Percentiles rank a stretch among this genome's conserved stretches.
These are phyloP conservation scores for Tenebrio molitor DNA, from an alignment of 1,140 invertebrate species.

Conservation along the genomic window DNA sequence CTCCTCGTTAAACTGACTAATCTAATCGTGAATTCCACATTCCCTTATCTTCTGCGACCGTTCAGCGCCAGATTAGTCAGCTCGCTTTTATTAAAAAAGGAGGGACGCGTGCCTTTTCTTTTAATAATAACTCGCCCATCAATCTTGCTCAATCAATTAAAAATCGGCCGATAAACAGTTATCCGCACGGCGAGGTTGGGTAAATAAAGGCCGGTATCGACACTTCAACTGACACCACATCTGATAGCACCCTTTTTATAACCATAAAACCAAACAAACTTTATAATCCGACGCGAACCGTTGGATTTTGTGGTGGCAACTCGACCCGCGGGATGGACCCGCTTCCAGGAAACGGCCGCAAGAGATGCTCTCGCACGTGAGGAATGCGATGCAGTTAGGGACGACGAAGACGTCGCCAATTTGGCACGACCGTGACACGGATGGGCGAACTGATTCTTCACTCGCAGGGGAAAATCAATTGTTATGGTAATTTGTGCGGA, in stretches of 20 bases:
- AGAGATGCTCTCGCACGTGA: too few species aligned
- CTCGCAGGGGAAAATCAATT: too few species aligned
- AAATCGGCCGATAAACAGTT: background rate
- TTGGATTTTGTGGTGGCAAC: background rate
- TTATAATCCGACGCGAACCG: background rate
- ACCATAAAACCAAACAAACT: background rate
- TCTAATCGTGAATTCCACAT: slow-evolving; percentile 25
- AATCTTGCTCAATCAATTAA: slow-evolving; percentile 3
- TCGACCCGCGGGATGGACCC: too few species aligned
- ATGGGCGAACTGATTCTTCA: too few species aligned
- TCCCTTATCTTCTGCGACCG: background rate
- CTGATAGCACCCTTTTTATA: slow-evolving; percentile 9
- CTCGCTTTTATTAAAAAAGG: background rate
- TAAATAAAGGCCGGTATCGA: background rate
- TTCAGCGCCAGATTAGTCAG: too few species aligned
- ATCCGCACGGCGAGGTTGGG: background rate
- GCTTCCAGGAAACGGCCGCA: too few species aligned
- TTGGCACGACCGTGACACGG: too few species aligned
- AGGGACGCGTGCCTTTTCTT: background rate
- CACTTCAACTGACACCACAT: slow-evolving; percentile 3
- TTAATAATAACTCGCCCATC: background rate
- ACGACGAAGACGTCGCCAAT: too few species aligned
- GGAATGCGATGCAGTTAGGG: too few species aligned
- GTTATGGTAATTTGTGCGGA: too few species aligned
- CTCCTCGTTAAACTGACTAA: too few species aligned